phyloP scores from a whole-genome alignment of 1,140 invertebrate species.

The Bombus ignitus region DNA sequence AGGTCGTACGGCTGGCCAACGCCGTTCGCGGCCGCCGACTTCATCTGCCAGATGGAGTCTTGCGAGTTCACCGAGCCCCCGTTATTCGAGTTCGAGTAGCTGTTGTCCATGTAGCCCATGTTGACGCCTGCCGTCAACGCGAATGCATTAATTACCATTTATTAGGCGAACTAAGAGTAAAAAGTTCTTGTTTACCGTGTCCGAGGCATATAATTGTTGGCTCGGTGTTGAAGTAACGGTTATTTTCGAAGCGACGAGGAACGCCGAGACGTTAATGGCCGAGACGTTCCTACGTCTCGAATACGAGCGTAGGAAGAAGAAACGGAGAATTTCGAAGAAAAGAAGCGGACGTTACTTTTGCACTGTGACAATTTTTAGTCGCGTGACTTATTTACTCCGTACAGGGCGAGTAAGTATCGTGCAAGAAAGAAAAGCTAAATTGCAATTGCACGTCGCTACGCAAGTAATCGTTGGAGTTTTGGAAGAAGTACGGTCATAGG shows the following conservation, averaged over 20 bases:
- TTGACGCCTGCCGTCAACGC: slow-evolving; percentile 86
- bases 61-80: slow-evolving; percentile 96
- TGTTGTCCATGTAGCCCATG: slow-evolving; percentile 95
- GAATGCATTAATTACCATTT: background rate
- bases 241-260: background rate
- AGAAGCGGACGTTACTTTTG: background rate
- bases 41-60: slow-evolving; percentile 97
- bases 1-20: slow-evolving; percentile 90
- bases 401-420: background rate
- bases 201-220: background rate
- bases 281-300: background rate
- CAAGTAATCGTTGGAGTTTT: slow-evolving; percentile 8
- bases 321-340: background rate
- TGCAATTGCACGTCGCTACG: slow-evolving; percentile 11
- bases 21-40: slow-evolving; percentile 89
- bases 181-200: background rate
- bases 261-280: background rate
- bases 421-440: slow-evolving; percentile 16
- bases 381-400: background rate
- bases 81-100: slow-evolving; percentile 95
- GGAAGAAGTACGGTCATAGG: slow-evolving; percentile 18
- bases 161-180: background rate
- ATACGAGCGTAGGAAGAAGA: background rate
- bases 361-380: background rate
- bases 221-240: background rate